Conservation (phyloP, 2,113 vertebrate species). For the Chlorodrepanis virens region DNA sequence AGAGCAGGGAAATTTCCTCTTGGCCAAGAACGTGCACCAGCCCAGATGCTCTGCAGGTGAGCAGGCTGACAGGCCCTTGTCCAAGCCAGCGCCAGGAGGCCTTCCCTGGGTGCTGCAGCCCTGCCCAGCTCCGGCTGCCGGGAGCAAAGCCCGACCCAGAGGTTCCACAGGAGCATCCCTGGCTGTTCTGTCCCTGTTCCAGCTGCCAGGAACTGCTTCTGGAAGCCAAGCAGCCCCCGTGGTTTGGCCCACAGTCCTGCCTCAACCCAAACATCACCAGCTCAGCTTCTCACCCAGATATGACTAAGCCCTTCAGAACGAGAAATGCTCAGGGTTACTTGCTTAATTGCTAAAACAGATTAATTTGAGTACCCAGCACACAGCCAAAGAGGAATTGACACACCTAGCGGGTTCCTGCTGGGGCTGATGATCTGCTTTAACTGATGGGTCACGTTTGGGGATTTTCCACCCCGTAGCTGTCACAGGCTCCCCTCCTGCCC, state of each 20-base stretch:
- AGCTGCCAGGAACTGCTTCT: neutral
- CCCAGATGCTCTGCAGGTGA: rapidly evolving
- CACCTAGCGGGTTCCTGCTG: constrained; percentile 39
- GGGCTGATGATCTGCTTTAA: neutral
- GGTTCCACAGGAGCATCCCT: neutral
- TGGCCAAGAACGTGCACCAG: neutral
- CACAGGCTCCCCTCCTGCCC: neutral
- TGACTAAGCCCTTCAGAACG: neutral
- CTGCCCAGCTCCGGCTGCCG: neutral
- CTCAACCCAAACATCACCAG: neutral
- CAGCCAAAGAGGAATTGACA: neutral
- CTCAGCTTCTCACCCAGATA: constrained; percentile 14
- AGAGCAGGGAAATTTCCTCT: neutral
- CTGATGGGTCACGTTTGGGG: neutral
- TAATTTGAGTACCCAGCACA: neutral
- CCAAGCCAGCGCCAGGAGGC: neutral
- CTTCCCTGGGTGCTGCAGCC: neutral
- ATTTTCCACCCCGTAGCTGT: neutral
- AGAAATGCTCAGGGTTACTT: neutral
- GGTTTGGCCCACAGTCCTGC: neutral
- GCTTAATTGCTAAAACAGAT: constrained; percentile 40
- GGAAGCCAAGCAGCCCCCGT: neutral
- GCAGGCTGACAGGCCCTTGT: neutral
- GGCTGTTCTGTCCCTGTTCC: neutral
- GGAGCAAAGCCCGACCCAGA: neutral